These are phyloP conservation scores for Hylaeus anthracinus DNA, from an alignment of 1,140 invertebrate genomes.

Conservation along the genomic window DNA sequence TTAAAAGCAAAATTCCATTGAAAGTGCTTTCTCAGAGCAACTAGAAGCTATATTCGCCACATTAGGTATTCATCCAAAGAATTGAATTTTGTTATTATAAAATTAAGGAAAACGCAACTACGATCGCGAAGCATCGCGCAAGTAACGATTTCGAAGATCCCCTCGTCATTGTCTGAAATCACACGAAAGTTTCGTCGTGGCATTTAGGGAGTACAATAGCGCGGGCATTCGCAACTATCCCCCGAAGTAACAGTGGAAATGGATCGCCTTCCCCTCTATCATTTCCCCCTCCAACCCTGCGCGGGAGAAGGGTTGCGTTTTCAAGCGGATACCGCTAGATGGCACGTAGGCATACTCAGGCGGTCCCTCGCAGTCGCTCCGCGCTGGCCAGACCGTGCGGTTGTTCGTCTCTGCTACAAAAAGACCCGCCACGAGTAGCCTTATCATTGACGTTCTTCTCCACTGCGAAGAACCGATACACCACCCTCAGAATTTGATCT, in stretches of 20 bases:
- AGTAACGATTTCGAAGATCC: not conserved
- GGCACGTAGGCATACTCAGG: constrained; percentile 60
- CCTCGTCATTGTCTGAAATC: constrained; percentile 33
- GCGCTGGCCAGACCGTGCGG: constrained; percentile 63
- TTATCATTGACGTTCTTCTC: constrained; percentile 22
- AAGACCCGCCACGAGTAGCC: constrained; percentile 53
- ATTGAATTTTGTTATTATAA: too few relatives aligned
- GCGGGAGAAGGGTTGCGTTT: constrained; percentile 30
- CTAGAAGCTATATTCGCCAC: too few relatives aligned
- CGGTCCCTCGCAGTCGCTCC: constrained; percentile 62
- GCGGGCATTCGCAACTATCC: constrained; percentile 32
- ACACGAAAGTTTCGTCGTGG: constrained; percentile 40
- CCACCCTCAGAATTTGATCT: too few relatives aligned
- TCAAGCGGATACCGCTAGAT: constrained; percentile 62
- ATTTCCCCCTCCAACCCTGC: constrained; percentile 5
- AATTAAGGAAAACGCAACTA: not conserved
- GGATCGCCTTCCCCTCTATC: constrained; percentile 44
- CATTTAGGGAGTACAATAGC: constrained; percentile 41
- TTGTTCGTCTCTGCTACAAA: constrained; percentile 49
- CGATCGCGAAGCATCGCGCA: not conserved
- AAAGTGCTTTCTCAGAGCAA: too few relatives aligned
- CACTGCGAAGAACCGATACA: too few relatives aligned
- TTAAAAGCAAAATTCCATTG: too few relatives aligned
- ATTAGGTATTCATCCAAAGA: too few relatives aligned
- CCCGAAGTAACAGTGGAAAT: constrained; percentile 42